Conservation (phyloP, 2,888 invertebrate species). For the Tholera decimalis region DNA sequence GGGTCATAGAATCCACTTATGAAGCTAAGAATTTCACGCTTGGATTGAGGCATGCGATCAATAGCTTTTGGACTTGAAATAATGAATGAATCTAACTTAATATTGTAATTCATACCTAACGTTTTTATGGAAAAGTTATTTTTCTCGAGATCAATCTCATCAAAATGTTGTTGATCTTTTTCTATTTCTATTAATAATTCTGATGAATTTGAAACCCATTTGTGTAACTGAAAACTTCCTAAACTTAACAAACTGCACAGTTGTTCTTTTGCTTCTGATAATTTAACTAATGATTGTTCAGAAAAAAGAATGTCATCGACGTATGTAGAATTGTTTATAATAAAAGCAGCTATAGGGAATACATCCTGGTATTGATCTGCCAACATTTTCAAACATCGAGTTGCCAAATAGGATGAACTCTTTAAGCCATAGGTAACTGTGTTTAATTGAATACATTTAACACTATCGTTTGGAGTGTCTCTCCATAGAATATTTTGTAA, state of each 20-base stretch:
- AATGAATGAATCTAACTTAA: slow-evolving; percentile 1
- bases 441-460: slow-evolving; percentile 11
- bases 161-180: slow-evolving; percentile 5
- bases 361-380: neutral
- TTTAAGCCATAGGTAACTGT: slow-evolving; percentile 13
- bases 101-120: slow-evolving; percentile 1
- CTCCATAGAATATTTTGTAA: slow-evolving; percentile 9
- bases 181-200: slow-evolving; percentile 2
- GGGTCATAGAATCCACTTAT: slow-evolving; percentile 13
- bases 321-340: neutral
- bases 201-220: slow-evolving; percentile 11
- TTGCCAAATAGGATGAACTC: slow-evolving; percentile 11
- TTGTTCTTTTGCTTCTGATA: neutral
- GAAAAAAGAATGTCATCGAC: slow-evolving; percentile 9
- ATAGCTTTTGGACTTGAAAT: neutral
- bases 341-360: no score
- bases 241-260: neutral
- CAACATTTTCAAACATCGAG: neutral
- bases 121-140: slow-evolving; percentile 8
- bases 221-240: slow-evolving; percentile 10
- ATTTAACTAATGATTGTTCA: neutral
- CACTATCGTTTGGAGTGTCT: neutral
- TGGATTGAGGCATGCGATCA: slow-evolving; percentile 1
- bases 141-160: slow-evolving; percentile 6
- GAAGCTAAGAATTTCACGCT: slow-evolving; percentile 7